Evolutionary conservation across 92 coral and sea anemone genomes (phyloP).

Genomic region (Muricea muricata): DNA sequence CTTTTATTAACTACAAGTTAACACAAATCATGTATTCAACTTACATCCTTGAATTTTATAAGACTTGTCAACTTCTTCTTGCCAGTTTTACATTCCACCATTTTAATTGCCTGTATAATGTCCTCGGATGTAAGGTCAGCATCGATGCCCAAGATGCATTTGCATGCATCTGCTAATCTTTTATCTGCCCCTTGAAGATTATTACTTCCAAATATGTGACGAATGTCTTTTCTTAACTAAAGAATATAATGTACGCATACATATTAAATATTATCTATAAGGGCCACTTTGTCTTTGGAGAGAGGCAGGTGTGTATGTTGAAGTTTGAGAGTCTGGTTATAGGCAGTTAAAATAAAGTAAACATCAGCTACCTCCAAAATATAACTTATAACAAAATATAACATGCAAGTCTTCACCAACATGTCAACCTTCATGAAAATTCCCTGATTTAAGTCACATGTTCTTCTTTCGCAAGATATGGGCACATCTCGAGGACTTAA

Average conservation of each 20-base stretch:
- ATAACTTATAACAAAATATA: no score
- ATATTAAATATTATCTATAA: no score
- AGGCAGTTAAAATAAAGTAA: no score
- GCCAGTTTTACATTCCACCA: constrained; percentile 34
- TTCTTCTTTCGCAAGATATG: constrained; percentile 44
- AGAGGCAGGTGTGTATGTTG: no score
- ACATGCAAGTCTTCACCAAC: no score
- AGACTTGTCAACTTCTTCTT: constrained; percentile 31
- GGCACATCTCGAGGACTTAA: no score
- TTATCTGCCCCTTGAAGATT: neutral
- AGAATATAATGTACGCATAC: neutral
- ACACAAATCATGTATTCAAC: no score
- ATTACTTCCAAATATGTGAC: neutral
- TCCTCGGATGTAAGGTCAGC: constrained; percentile 19
- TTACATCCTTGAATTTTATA: constrained; percentile 35
- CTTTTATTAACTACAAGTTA: no score
- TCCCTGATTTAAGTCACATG: constrained; percentile 23
- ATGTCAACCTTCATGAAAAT: neutral
- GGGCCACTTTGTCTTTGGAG: no score
- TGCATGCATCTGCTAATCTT: neutral
- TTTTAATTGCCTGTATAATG: constrained; percentile 16
- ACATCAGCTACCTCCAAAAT: neutral
- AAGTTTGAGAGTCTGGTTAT: no score
- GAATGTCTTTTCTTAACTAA: neutral
- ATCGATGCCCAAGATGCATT: neutral